Base-by-base conservation (phyloP, 2,888 invertebrate genomes). In the Caenorhabditis macrosperma region DNA sequence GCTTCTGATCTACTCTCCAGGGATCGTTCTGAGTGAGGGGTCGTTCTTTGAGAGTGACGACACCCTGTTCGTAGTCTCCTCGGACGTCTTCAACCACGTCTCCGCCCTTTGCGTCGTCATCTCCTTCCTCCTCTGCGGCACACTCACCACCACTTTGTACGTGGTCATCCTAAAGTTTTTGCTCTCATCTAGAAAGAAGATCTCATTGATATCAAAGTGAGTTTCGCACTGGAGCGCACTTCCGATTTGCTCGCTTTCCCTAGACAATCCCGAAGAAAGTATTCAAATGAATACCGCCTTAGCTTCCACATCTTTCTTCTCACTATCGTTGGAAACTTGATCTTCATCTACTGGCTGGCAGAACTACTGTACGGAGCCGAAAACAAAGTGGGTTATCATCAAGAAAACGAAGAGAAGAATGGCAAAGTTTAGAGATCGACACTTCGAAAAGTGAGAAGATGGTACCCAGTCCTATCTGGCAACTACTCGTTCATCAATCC, bases 401-500 rank as follows among this genome's bases (percentile, higher is more conserved):
- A n/a, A n/a, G n/a, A n/a, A n/a, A n/a, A n/a, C n/a, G n/a, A n/a
- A n/a, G n/a, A n/a, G n/a, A n/a, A n/a, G n/a, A n/a, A n/a, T n/a
- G n/a, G n/a, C n/a, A n/a, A n/a, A n/a, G n/a, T 57, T 57, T n/a
- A 57, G 57, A 20, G 22, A 38, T 9, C 20, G 0, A 24, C 4
- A 1, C 38, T 35, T 1, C 38, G 24, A 7, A 24, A 15, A 6
- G 4, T 57, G 24, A 38, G 57, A 9, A 7, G 4, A 9, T n/a
- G 33, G 6, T 57, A 57, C 12, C 57, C 57, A 6, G 5, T 57
- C 12, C 9, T 57, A 12, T 57, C 57, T 7, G 38, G 57, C 22
- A 57, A 57, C n/a, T 57, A 33, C 38, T 24, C 57, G 4, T 57
- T 57, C 24, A 22, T 57, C 24, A 57, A 57, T 24, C 57, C 57